Evolutionary conservation across 2,888 invertebrate genomes (phyloP), one percentile per base, ranked within the genome.

Genomic region (Thymelicus acteon): DNA sequence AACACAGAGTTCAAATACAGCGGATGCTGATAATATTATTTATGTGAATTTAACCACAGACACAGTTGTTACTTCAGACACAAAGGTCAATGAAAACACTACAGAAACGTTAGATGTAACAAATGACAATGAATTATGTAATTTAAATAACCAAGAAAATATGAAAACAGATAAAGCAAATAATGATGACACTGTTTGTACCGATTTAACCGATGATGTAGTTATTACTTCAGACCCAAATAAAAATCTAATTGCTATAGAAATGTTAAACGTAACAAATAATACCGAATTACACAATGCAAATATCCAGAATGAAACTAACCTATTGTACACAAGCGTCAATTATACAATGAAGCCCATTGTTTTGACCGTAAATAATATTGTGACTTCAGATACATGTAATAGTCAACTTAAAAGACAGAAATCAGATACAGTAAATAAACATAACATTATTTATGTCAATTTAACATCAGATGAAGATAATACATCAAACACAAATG

Each of bases 31-130:
- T 12, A 15, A 31, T 44, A 24, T 47, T 6, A 8, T 12, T 4
- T 8, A 10, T 5, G 47, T 57, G 6, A 60, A 60, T 19, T 19
- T 40, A 15, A 54, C 15, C 7, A 57, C 68, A 47, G 57, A 47
- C 19, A 62, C 62, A 13, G 44, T 62, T 5, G n/a, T 62, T 8
- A 68, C 31, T 57, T 57, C 54, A 15, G n/a, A 15, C 3, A 62
- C 12, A 44, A 44, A 44, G 8, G 12, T 0, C 10, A 10, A 10
- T 0, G 1, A 49, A 15, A 15, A 49, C 7, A 15, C 15, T 40
- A 37, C 13, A 58, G 57, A 48, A 66, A 8, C 13, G 5, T 8
- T 44, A 6, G 4, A 4, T 2, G 1, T 44, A 10, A 44, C 12
- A 44, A 12, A 10, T 12, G 10, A 10, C 12, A 44, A 44, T 12